Base-by-base conservation (phyloP, 2,888 invertebrate genomes). In the Tolmerus cingulatus region DNA sequence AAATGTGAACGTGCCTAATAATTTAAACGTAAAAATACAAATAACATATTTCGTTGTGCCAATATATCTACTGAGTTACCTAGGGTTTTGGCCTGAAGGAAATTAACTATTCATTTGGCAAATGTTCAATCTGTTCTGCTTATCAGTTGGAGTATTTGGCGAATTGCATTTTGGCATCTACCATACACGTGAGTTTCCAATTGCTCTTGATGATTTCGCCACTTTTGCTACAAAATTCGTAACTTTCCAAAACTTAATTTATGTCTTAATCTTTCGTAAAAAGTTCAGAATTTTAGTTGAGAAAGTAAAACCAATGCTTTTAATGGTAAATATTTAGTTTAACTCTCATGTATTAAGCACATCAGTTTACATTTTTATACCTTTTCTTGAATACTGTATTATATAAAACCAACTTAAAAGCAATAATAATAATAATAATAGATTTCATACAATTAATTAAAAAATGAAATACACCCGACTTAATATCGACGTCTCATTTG, bases 141-240 rank as follows among this genome's bases (percentile, higher is more conserved):
- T 92, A n/a, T 89, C 90, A 3, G 46, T 90, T 74, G 91, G 91
- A 0, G 91, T 90, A 8, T 87, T 90, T 57, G 90, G 91, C 74
- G 92, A 92, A 88, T 90, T 89, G 87, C 88, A 90, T n/a, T 91
- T 90, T 57, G 92, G 91, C 1, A 88, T 90, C 74, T 78, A 90
- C 7, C 88, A 91, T 89, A 86, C 91, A 16, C 86, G 90, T 86
- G 89, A 91, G 87, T 87, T 92, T 86, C 89, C 90, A 0, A 87
- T 88, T 8, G 91, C 92, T 0, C 89, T 92, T 87, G 92, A 91
- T 89, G 92, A 91, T 46, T 91, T 92, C 88, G 91, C 91, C 89
- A 92, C 92, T 12, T 91, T 90, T 74, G 89, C 89, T 74, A 91
- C 92, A 16, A 91, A 92, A 88, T 89, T 90, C 8, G 90, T 92